Percentiles rank a stretch among this genome's conserved stretches.
Conservation (phyloP, 2,797 vertebrate species). For the Kryptolebias ocellatus region DNA sequence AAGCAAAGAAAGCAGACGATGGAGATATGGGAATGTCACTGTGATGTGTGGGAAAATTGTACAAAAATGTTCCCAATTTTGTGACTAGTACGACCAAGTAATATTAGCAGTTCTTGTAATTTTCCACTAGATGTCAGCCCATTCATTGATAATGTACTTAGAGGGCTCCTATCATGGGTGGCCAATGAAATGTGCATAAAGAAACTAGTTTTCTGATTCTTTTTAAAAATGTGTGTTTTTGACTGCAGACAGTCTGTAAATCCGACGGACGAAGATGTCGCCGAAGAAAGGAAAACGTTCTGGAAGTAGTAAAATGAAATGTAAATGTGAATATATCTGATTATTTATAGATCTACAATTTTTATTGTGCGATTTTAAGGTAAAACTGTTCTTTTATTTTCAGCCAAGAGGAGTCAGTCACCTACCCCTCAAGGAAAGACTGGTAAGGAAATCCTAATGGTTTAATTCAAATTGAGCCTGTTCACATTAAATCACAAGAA, state of each 20-base stretch:
- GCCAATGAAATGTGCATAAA: too few relatives aligned
- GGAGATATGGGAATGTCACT: too few relatives aligned
- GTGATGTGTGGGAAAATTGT: too few relatives aligned
- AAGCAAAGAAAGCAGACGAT: too few relatives aligned
- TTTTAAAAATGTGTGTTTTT: neutral
- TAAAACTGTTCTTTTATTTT: slow-evolving; percentile 12
- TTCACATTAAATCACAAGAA: too few relatives aligned
- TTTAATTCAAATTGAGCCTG: too few relatives aligned
- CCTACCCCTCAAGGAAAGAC: slow-evolving; percentile 19
- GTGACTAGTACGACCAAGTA: too few relatives aligned
- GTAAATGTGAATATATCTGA: slow-evolving; percentile 47
- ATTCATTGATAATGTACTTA: slow-evolving; percentile 13
- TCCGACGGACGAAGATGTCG: slow-evolving; percentile 59
- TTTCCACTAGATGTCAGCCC: slow-evolving; percentile 68
- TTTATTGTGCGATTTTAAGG: too few relatives aligned
- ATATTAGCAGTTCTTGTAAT: neutral
- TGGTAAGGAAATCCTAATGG: slow-evolving; percentile 32
- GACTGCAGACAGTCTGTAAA: neutral
- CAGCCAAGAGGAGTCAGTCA: slow-evolving; percentile 50
- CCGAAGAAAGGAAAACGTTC: slow-evolving; percentile 56
- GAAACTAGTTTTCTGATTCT: too few relatives aligned
- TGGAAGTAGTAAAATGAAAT: slow-evolving; percentile 44
- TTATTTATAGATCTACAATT: neutral
- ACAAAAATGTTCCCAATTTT: too few relatives aligned
- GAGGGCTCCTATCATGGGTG: too few relatives aligned